Base-by-base conservation (phyloP, 2,113 vertebrate species). In the Puma concolor region DNA sequence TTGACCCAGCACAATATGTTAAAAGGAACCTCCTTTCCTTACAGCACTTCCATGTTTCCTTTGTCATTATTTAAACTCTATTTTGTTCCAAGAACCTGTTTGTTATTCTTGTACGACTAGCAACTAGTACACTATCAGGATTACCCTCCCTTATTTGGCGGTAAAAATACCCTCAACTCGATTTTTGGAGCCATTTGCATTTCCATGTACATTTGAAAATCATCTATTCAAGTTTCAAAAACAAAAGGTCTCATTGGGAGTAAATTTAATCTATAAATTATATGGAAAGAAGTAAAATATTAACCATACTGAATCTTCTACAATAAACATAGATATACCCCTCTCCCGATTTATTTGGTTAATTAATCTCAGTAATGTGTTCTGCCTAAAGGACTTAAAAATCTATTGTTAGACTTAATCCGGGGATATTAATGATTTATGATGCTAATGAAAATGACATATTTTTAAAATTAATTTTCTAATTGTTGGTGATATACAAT, bases 401-500 rank as follows among this genome's bases (percentile, higher is more conserved):
- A n/a, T 41, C 79, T 84, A 77, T 76, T 84, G 38, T 77, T 84
- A 69, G 13, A 84, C 12, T 60, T 50, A 79, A 15, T 77, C 15
- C 21, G 52, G 60, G 19, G 44, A 77, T 79, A 60, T 41, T 52
- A 71, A 48, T 83, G 48, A 89, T 77, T 60, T 89, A 63, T 84
- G 38, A 84, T 31, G 27, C 14, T 77, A 69, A 93, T 69, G n/a
- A 69, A 77, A 88, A 84, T 38, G 7, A 10, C 14, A 29, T 82
- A 33, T 72, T n/a, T 72, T 74, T 17, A 4, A 38, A 89, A 89
- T 84, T 84, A 93, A 84, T 89, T 90, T 94, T 92, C 36, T 95
- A 74, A 72, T 72, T 82, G 0, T 71, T 94, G 23, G 12, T 74
- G n/a, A 83, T 63, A 48, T 13, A 31, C 1, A 17, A 71, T 67